Base-by-base conservation (phyloP, 1,140 invertebrate genomes). In the Dendroctonus valens region DNA sequence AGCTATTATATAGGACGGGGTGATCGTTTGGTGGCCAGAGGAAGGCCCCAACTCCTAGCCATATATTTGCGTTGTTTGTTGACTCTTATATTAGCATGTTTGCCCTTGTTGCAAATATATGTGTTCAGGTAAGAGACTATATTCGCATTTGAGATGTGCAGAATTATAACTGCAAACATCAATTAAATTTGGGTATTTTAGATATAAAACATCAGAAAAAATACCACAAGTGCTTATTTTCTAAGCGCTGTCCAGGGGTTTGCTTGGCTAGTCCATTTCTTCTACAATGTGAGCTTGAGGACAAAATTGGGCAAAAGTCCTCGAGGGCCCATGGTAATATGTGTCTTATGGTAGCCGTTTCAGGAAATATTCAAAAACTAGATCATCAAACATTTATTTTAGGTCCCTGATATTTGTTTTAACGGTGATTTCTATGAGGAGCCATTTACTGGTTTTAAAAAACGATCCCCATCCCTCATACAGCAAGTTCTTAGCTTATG, bases 221-320 rank as follows among this genome's bases (percentile, higher is more conserved):
- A 72, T 76, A 65, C 65, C 81, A 71, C 83, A 86, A 83, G 88
- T 59, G 87, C 91, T 79, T 88, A 89, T 75, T 84, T 93, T 48
- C 79, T 87, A 26, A 82, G 85, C 51, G 84, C 84, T 50, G 81
- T 89, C 38, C 83, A 90, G 75, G 85, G 84, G 71, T 76, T 92
- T 65, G 81, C 89, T 65, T 94, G 92, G 92, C 77, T 90, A 38
- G 81, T 91, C 11, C 92, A 96, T 80, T 84, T 89, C 70, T 82
- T 85, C 11, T 95, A 89, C 77, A 79, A 91, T 40, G 70, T 89
- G 62, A 85, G 86, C 14, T 77, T 94, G 15, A 85, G 86, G 72
- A 85, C 79, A 72, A 84, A 81, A 77, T 81, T 84, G 57, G 83
- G 81, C 52, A 80, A 80, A 49, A 91, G 85, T 80, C 84, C 87